Base-by-base conservation (phyloP, 30 jellyfish, hydroid and myxozoan genomes). In the Hydractinia symbiolongicarpus region DNA sequence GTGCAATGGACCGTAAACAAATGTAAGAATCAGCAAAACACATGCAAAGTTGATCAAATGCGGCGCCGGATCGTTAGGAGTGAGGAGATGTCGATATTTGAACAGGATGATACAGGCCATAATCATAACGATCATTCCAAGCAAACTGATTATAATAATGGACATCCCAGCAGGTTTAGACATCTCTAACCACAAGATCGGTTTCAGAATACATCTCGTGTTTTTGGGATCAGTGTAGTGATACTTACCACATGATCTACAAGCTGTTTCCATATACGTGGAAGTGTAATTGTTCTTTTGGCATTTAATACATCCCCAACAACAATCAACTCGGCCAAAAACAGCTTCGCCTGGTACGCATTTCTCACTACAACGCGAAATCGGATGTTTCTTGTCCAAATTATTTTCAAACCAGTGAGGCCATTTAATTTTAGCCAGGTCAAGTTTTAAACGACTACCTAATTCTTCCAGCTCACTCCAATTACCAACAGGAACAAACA, bases 271-370 rank as follows among this genome's bases (percentile, higher is more conserved):
- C 80, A 71, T 71, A 19, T 30, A 14, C 5, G 73, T 17, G 10
- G 87, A 69, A 50, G 79, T 82, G 81, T 14, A 10, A 9, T 30
- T 64, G 51, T 64, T 88, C 21, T 75, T 61, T 14, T 55, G 66
- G 61, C 96, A 88, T 21, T 60, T 72, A 53, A 82, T 89, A 72
- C 96, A 88, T 54, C 87, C 80, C 90, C 92, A 88, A 74, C 96
- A 88, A 73, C 96, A 88, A 54, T 79, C 96, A 30, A 89, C 83
- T 50, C 57, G 56, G 14, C 89, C 96, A 72, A 73, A 77, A 5
- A 88, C 94, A 66, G 75, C 82, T 56, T 88, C 84, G 7, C 96
- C 96, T 4, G 96, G 96, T 51, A 17, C n/a, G 57, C 96, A 88
- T 51, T 88, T 90, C 50, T 66, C 53, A 61, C 94, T 82, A 68